Base-by-base conservation (phyloP, 2,113 vertebrate species). In the Camelus bactrianus region DNA sequence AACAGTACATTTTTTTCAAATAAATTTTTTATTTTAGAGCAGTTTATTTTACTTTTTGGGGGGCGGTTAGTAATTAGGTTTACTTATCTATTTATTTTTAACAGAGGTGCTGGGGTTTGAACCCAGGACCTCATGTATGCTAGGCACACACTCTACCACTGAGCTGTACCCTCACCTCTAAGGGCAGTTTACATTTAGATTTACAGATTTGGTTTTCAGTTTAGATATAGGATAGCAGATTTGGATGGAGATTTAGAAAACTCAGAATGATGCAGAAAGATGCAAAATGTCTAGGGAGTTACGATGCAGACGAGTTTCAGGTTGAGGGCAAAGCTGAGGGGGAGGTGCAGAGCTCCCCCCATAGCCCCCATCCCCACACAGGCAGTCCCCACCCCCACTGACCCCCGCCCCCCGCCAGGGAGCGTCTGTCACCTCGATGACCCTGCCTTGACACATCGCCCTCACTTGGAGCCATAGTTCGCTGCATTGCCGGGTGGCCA, bases 361-460 rank as follows among this genome's bases (percentile, higher is more conserved):
- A 1, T 11, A 10, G 14, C 15, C 14, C 48, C 24, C 2, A 2
- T 13, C 46, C 14, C 32, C 26, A 9, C 38, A 2, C 5, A 6
- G n/a, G 28, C 15, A 42, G 38, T 28, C 20, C 13, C 24, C 58
- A 14, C n/a, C 73, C 20, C 16, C 3, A 22, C 4, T 50, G 70
- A 64, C 42, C 7, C 70, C 3, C 0, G 7, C 11, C 86, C 15
- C 1, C 16, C 32, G 20, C 46, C 22, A 22, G 58, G 17, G 46
- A 11, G 17, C 2, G 0, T 14, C 46, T 42, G n/a, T 65, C 30
- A 73, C 46, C 2, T 35, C 5, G 8, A 4, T 5, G 48, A 50
- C 9, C 15, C 8, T 11, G n/a, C 46, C n/a, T 1, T 6, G 13
- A 35, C 30, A 35, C 64, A 28, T 38, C 48, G 4, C 10, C 35